Conservation (phyloP, 2,113 vertebrate genomes). For the Eretmochelys imbricata region DNA sequence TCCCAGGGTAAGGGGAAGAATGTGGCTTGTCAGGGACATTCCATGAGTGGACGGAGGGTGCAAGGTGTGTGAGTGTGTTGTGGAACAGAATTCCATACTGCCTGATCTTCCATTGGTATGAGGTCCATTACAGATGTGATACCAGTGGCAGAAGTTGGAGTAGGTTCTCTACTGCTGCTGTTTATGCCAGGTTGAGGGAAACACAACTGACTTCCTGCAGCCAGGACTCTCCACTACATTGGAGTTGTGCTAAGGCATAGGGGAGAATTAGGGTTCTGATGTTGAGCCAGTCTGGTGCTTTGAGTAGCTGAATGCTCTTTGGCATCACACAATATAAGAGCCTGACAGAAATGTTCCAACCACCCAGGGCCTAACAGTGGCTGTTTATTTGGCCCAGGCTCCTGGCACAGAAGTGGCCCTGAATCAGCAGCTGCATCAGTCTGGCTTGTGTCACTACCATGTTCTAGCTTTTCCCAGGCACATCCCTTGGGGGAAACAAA, state of each 20-base stretch:
- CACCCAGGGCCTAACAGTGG: background rate
- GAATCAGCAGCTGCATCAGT: background rate
- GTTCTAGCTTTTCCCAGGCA: background rate
- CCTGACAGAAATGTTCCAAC: background rate
- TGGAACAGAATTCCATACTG: background rate
- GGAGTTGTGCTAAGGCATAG: fast-evolving
- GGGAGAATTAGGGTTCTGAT: background rate
- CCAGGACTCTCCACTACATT: fast-evolving
- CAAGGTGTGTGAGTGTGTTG: too few species aligned
- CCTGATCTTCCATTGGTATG: background rate
- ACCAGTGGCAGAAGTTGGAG: background rate
- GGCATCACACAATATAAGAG: background rate
- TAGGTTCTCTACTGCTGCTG: background rate
- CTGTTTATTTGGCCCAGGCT: background rate
- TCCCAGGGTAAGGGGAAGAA: background rate
- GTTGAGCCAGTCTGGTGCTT: background rate
- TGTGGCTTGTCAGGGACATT: background rate
- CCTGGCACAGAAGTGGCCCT: background rate
- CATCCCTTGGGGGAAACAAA: fast-evolving
- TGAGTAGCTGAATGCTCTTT: background rate
- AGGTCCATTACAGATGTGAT: background rate
- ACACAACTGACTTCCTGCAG: background rate
- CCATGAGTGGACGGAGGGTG: background rate
- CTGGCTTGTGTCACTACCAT: background rate
- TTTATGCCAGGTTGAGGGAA: background rate